phyloP scores from a whole-genome alignment of 2,797 vertebrate genomes.

The Spheniscus humboldti region DNA sequence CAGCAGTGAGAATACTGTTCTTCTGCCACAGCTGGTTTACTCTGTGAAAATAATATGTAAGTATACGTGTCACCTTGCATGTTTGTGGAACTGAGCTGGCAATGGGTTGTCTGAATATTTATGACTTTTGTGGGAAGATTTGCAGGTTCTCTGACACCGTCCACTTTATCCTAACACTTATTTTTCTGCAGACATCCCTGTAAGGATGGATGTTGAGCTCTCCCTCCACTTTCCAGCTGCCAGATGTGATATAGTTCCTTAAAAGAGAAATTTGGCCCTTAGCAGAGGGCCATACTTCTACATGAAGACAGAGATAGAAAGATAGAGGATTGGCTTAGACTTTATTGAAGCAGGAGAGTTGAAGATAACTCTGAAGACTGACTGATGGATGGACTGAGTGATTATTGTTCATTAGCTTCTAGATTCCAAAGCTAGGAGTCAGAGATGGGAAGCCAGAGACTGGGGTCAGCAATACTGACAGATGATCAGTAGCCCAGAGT shows the following conservation, averaged over 20 bases:
- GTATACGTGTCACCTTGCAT: rapidly evolving
- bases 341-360: background rate
- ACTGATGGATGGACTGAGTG: background rate
- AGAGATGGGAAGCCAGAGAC: background rate
- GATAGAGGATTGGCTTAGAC: background rate
- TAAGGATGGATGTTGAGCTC: background rate
- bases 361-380: background rate
- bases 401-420: background rate
- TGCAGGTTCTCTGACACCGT: background rate
- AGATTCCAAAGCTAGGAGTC: background rate
- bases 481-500: background rate
- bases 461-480: background rate
- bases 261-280: background rate
- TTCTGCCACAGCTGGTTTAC: background rate
- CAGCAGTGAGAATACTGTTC: background rate
- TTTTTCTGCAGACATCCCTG: background rate
- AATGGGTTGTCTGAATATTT: background rate
- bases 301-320: background rate
- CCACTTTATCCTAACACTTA: background rate
- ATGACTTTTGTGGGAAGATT: background rate
- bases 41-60: background rate
- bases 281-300: background rate
- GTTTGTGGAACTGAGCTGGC: background rate
- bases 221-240: background rate
- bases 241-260: background rate